These are phyloP conservation scores for Lordiphosa collinella DNA, from an alignment of 1,140 invertebrate species.

Conservation along the genomic window DNA sequence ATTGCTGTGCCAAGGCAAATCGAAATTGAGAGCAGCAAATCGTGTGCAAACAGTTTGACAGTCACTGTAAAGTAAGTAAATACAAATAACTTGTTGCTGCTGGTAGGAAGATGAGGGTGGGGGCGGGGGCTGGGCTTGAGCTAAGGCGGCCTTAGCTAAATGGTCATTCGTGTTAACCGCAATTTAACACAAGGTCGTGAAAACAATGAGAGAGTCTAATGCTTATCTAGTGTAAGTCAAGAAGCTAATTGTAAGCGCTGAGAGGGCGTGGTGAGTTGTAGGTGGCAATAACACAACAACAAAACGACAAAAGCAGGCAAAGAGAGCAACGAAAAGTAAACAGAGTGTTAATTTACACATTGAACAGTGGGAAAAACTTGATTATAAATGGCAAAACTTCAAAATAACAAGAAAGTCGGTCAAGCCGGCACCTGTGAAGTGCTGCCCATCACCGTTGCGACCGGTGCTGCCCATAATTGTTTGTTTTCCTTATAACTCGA, in stretches of 20 bases:
- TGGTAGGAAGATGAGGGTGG: neutral
- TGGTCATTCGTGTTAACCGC: conserved; percentile 37
- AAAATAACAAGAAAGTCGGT: too few species aligned
- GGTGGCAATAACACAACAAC: neutral
- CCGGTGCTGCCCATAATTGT: too few species aligned
- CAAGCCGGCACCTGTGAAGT: too few species aligned
- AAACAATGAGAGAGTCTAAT: conserved; percentile 46
- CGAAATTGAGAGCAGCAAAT: conserved; percentile 2
- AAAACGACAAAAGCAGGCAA: neutral
- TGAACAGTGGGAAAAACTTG: conserved; percentile 9
- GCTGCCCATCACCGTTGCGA: too few species aligned
- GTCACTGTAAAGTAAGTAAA: conserved; percentile 23
- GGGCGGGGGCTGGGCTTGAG: neutral
- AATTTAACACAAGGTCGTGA: conserved; percentile 68
- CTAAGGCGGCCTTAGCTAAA: conserved; percentile 25
- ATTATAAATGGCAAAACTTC: too few species aligned
- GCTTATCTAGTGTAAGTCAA: conserved; percentile 53
- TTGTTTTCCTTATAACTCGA: too few species aligned
- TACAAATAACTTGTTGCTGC: conserved; percentile 50
- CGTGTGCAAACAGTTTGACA: conserved; percentile 34
- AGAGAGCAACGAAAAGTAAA: conserved; percentile 45
- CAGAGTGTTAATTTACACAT: conserved; percentile 68
- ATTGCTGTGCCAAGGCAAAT: conserved; percentile 34
- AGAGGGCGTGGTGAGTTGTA: neutral
- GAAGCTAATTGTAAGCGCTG: conserved; percentile 54